Percentiles rank a stretch among this genome's conserved stretches.
phyloP scores from a whole-genome alignment of 1,140 invertebrate species.

The Drosophila kurseongensis region DNA sequence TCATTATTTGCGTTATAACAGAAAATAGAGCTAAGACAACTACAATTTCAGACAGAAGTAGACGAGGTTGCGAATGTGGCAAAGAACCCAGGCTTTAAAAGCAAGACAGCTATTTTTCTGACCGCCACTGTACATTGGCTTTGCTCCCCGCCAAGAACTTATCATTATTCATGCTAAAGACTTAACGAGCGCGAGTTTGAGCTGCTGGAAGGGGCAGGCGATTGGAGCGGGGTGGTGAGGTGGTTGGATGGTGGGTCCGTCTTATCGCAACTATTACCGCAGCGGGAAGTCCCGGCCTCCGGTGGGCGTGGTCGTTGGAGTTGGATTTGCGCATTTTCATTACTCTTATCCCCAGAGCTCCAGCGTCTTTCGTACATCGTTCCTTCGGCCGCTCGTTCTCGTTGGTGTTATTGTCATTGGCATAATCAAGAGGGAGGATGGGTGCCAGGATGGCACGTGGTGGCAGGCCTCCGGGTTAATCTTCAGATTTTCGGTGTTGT shows the following conservation, averaged over 20 bases:
- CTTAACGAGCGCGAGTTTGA: conserved; percentile 75
- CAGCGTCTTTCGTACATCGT: conserved; percentile 5
- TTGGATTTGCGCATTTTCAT: conserved; percentile 77
- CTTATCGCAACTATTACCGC: conserved; percentile 79
- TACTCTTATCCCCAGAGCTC: conserved; percentile 52
- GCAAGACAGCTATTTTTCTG: background rate
- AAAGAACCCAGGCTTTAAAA: background rate
- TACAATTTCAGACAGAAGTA: too few species aligned
- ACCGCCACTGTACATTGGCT: conserved; percentile 18
- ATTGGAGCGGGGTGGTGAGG: background rate
- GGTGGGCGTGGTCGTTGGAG: conserved; percentile 41
- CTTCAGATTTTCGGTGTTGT: conserved; percentile 79
- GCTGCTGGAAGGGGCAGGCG: conserved; percentile 19
- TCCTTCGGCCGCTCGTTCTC: conserved; percentile 24
- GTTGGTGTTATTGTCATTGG: conserved; percentile 77
- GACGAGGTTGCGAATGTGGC: too few species aligned
- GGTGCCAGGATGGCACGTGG: conserved; percentile 1
- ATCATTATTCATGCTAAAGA: conserved; percentile 84
- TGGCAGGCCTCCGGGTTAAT: conserved; percentile 63
- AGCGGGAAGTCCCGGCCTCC: conserved; percentile 41
- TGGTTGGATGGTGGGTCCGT: conserved; percentile 6
- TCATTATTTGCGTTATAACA: too few species aligned
- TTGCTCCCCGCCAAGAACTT: conserved; percentile 65
- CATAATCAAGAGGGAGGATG: conserved; percentile 56
- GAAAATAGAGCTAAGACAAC: too few species aligned